These are phyloP conservation scores for Lottia gigantea DNA, from an alignment of 2,888 invertebrate genomes.

Conservation along the genomic window DNA sequence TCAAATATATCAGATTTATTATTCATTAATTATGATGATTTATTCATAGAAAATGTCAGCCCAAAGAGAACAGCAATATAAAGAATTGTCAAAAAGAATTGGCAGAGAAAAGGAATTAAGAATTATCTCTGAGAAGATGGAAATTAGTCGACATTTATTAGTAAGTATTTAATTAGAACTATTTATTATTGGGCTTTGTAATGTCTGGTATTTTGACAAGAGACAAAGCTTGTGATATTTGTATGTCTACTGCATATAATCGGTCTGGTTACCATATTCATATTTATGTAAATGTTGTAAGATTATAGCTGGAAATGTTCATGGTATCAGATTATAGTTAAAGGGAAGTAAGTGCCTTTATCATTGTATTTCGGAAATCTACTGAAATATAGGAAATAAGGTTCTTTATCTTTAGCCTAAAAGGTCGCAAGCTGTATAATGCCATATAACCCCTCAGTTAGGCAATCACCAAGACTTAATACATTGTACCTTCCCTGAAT, in stretches of 20 bases:
- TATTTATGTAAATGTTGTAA: neutral
- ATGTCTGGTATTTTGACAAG: neutral
- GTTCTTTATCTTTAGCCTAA: no score
- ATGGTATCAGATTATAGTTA: no score
- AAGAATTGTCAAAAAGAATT: conserved; percentile 61
- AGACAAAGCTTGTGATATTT: neutral
- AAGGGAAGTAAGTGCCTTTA: no score
- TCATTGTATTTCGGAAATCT: no score
- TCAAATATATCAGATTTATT: no score
- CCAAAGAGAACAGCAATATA: conserved; percentile 54
- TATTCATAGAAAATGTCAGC: conserved; percentile 43
- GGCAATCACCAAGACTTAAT: no score
- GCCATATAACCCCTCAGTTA: no score
- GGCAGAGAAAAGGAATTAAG: conserved; percentile 62
- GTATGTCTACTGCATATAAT: neutral
- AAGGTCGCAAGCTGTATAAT: no score
- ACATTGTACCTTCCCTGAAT: no score
- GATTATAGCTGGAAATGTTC: neutral
- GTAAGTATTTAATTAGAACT: conserved; percentile 31
- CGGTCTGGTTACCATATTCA: neutral
- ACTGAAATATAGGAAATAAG: no score
- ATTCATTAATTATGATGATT: no score
- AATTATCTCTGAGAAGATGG: conserved; percentile 63
- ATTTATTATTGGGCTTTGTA: neutral
- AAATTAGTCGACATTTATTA: conserved; percentile 59